phyloP scores from a whole-genome alignment of 2,888 invertebrate species.

The Trissolcus brochymenae region DNA sequence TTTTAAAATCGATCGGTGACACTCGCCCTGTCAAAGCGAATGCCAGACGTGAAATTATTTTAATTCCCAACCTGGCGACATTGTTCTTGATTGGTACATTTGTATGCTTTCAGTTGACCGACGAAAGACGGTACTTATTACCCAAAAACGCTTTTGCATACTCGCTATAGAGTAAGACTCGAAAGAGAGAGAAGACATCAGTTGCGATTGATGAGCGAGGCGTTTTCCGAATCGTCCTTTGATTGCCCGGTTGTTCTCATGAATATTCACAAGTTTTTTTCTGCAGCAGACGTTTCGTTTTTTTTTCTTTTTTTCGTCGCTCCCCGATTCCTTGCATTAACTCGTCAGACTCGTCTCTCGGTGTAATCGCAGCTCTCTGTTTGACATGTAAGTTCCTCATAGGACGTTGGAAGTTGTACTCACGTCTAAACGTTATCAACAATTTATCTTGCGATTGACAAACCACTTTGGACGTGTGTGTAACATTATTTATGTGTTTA shows the following conservation, averaged over 20 bases:
- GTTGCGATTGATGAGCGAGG: background rate
- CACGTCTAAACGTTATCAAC: background rate
- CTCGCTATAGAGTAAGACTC: too few relatives aligned
- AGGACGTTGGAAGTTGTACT: background rate
- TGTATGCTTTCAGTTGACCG: constrained; percentile 32
- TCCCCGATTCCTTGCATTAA: too few relatives aligned
- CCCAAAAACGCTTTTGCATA: too few relatives aligned
- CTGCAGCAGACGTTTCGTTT: too few relatives aligned
- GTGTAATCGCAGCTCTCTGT: too few relatives aligned
- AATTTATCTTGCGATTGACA: constrained; percentile 4
- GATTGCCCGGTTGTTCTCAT: background rate
- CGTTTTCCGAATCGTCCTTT: constrained; percentile 2
- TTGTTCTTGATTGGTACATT: constrained; percentile 28
- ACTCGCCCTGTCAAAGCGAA: constrained; percentile 40
- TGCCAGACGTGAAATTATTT: constrained; percentile 38
- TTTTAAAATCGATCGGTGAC: constrained; percentile 47
- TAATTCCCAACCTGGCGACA: constrained; percentile 20
- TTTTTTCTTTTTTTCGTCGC: too few relatives aligned
- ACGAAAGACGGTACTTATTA: constrained; percentile 1
- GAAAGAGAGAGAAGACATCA: too few relatives aligned
- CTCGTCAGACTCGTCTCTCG: too few relatives aligned
- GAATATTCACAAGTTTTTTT: background rate
- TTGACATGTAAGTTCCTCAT: too few relatives aligned
- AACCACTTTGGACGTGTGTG: background rate
- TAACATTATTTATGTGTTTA: too few relatives aligned